Evolutionary conservation across 2,113 vertebrate genomes (phyloP).

Genomic region (Columba janthina): DNA sequence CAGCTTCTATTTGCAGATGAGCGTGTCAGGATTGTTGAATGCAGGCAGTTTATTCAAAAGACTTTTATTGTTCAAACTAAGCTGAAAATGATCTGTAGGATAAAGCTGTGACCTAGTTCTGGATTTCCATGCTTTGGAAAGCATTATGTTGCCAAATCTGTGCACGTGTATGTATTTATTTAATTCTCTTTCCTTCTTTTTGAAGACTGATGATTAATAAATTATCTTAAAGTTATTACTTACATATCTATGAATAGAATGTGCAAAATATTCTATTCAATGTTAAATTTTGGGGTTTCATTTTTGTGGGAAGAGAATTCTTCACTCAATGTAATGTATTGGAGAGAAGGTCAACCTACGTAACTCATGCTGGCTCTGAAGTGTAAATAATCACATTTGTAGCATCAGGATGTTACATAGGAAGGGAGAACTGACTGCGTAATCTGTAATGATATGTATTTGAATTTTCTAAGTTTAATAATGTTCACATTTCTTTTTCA

Average conservation of each 20-base stretch:
- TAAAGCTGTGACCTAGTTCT: constrained; percentile 23
- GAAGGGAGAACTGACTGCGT: background rate
- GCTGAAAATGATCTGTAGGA: constrained; percentile 11
- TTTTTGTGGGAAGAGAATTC: background rate
- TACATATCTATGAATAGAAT: background rate
- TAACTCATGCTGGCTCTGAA: background rate
- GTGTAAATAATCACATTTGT: background rate
- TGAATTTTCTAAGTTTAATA: background rate
- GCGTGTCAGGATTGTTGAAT: background rate
- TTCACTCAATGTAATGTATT: background rate
- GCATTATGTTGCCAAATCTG: background rate
- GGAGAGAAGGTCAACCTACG: background rate
- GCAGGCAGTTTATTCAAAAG: constrained; percentile 18
- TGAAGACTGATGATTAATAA: background rate
- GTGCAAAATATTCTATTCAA: background rate
- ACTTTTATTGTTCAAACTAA: constrained; percentile 41
- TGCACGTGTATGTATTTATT: background rate
- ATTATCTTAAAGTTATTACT: background rate
- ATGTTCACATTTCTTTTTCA: background rate
- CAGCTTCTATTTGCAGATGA: background rate
- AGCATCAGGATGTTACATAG: rapidly evolving
- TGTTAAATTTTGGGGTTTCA: background rate
- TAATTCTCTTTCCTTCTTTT: background rate
- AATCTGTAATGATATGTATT: background rate
- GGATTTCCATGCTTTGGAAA: background rate